phyloP scores from a whole-genome alignment of 1,140 invertebrate genomes.

The Leptopilina boulardi region DNA sequence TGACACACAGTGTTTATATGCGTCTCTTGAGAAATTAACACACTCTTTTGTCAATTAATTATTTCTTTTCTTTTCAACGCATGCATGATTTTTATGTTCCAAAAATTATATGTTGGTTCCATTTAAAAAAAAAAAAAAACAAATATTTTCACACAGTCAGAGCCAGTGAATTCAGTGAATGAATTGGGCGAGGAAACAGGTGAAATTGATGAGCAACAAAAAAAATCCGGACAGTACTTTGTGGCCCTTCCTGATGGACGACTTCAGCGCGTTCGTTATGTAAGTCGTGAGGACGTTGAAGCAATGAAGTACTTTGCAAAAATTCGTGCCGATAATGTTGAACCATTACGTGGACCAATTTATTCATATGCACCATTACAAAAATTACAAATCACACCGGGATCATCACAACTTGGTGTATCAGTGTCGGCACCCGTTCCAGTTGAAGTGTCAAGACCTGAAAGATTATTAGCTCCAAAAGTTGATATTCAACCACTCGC shows the following conservation, averaged over 20 bases:
- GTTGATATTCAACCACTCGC: constrained; percentile 63
- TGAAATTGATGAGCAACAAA: constrained; percentile 61
- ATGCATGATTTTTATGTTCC: no score
- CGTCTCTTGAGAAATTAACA: constrained; percentile 35
- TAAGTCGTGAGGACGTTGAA: constrained; percentile 73
- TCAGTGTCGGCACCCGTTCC: constrained; percentile 41
- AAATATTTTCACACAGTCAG: constrained; percentile 61
- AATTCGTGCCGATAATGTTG: constrained; percentile 76
- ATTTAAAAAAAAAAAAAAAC: not conserved
- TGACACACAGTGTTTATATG: no score
- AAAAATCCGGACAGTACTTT: constrained; percentile 75
- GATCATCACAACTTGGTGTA: constrained; percentile 46
- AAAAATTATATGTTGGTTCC: no score
- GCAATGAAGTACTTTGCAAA: constrained; percentile 78
- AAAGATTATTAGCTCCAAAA: constrained; percentile 35
- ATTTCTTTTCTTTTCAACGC: not conserved
- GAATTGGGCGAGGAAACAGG: constrained; percentile 64
- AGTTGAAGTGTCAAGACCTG: constrained; percentile 12
- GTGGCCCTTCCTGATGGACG: constrained; percentile 76
- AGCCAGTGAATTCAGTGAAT: constrained; percentile 65
- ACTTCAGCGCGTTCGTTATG: constrained; percentile 76
- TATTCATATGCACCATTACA: constrained; percentile 76
- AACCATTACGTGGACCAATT: constrained; percentile 76
- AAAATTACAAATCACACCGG: constrained; percentile 62
- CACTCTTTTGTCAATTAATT: not conserved